These are phyloP conservation scores for Pantelozetes paolii DNA, from an alignment of 2,888 invertebrate species.

Conservation along the genomic window DNA sequence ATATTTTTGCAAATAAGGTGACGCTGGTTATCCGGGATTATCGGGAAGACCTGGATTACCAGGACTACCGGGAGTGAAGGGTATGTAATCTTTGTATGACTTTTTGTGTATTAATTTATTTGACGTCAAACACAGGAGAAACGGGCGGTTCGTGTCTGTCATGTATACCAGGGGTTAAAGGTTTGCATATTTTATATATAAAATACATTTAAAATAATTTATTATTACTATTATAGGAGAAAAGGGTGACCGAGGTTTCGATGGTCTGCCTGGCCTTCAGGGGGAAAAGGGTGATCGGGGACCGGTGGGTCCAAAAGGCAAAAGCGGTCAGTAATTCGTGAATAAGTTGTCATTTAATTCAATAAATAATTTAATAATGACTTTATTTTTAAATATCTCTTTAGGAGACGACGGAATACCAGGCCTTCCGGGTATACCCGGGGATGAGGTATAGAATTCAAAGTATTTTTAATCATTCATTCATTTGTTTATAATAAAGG, in stretches of 20 bases:
- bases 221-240: constrained; percentile 10
- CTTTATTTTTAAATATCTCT: too few relatives aligned
- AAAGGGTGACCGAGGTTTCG: constrained; percentile 39
- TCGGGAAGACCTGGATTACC: constrained; percentile 61
- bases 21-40: constrained; percentile 69
- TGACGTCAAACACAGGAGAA: constrained; percentile 42
- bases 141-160: constrained; percentile 46
- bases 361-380: too few relatives aligned
- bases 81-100: constrained; percentile 53
- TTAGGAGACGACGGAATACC: constrained; percentile 47
- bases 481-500: constrained; percentile 35
- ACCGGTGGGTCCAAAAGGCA: constrained; percentile 38
- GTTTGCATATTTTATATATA: neutral
- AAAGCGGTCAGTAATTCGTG: too few relatives aligned
- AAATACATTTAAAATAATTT: neutral
- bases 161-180: constrained; percentile 45
- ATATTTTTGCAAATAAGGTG: constrained; percentile 55
- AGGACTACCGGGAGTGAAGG: constrained; percentile 50
- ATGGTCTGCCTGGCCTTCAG: constrained; percentile 67
- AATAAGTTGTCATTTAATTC: too few relatives aligned
- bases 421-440: constrained; percentile 42
- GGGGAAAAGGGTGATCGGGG: constrained; percentile 56
- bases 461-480: neutral
- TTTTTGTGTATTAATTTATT: neutral
- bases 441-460: constrained; percentile 33